Base-by-base conservation (phyloP, 2,888 invertebrate genomes). In the Euzophera pinguis region DNA sequence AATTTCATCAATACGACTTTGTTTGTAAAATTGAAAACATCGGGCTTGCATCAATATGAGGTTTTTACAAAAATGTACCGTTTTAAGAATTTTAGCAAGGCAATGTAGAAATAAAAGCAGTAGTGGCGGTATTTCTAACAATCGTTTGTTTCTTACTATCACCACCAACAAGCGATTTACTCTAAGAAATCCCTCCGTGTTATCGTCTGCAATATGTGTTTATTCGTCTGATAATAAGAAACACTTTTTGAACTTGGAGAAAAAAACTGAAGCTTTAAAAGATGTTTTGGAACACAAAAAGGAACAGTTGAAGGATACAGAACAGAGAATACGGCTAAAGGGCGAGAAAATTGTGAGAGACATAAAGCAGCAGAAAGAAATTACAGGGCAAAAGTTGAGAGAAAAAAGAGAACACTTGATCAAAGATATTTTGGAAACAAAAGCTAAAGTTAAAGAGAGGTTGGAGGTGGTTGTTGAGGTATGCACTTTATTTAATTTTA, bases 391-490 rank as follows among this genome's bases (percentile, higher is more conserved):
- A 53, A 89, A 78, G 61, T 54, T 91, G n/a, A 88, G 91, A 68
- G 91, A 91, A 50, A 92, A 91, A 62, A 93, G 93, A 57, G 92
- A 93, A 65, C 84, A 92, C 51, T 78, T 95, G 39, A 91, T 95
- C 5, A 92, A 93, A 73, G 95, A 95, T 74, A 93, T 95, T 58
- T 91, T 93, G 62, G 93, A 94, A 73, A 95, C 93, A 0, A 94
- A 92, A 69, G 91, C 93, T 37, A 94, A 93, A 76, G 93, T 95
- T 10, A 93, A 92, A 70, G 94, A 93, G 65, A 93, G 92, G 73
- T 91, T 96, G 63, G 95, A 94, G 72, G 93, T 93, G 77, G 94
- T 94, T 62, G 93, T 96, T 58, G 95, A 95, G 84, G 94, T 93
- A 77, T 55, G 16, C 52, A 6, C 8, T 37, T 47, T 35, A 4